Evolutionary conservation across 2,888 invertebrate genomes (phyloP), one percentile per base, ranked within the genome.

Genomic region (Cephus spinipes): DNA sequence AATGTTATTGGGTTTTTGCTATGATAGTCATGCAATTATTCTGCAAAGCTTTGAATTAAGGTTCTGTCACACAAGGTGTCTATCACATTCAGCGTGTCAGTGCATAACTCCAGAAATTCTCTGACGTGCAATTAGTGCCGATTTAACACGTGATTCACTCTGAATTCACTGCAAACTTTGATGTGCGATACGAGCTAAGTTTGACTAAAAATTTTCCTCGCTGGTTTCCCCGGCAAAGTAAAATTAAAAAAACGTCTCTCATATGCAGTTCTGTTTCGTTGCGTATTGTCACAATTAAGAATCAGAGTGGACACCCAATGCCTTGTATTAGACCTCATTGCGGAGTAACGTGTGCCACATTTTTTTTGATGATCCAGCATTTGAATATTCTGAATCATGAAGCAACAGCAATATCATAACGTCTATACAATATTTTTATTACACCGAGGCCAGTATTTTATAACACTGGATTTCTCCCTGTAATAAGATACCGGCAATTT

Each of bases 61-160:
- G 23, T 55, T 55, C 55, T 55, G 55, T 55, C 55, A 55, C 55
- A 55, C 55, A 23, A 55, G 55, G 55, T 55, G 55, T 55, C 55
- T 23, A 55, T 55, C 55, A 31, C 71, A 32, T 71, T 71, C 32
- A 71, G 23, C 71, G 12, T 71, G 71, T 71, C 71, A 31, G 33
- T 71, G 32, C 12, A 71, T 71, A 31, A 12, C 32, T 32, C 11
- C 75, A 69, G 34, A 31, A 82, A 81, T 78, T 79, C 73, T 77
- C 81, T 81, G 84, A 84, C 85, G 79, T 80, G 84, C 82, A 86
- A 88, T 89, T 87, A 85, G 73, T 71, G 78, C 77, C 77, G 80
- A 75, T 77, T 73, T 69, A 79, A 80, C 78, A 78, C 75, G 79
- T 80, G 80, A 79, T 69, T 79, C 81, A 77, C 77, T 78, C 68